Conservation (phyloP, 2,888 invertebrate species). For the Patella depressa region DNA sequence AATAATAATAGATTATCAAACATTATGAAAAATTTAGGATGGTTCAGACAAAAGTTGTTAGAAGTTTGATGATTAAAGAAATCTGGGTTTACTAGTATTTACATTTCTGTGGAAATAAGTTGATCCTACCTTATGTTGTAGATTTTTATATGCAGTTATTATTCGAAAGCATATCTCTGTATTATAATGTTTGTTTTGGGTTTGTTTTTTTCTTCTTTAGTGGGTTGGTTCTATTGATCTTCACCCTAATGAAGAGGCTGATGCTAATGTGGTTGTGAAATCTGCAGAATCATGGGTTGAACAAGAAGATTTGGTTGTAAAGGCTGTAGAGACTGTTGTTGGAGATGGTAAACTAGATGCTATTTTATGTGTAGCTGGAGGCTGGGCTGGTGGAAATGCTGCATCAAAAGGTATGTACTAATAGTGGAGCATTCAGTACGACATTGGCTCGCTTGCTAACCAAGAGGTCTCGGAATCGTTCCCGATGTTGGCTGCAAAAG, state of each 20-base stretch:
- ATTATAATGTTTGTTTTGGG: background rate
- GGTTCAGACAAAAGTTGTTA: too few species aligned
- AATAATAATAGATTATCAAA: too few species aligned
- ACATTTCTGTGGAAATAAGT: too few species aligned
- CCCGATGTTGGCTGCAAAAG: too few species aligned
- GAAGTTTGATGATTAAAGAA: too few species aligned
- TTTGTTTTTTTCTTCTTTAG: constrained; percentile 58
- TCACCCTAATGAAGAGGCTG: constrained; percentile 86
- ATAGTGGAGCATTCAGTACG: background rate
- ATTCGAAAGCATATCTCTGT: too few species aligned
- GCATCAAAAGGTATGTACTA: constrained; percentile 76
- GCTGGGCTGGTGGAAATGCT: constrained; percentile 97
- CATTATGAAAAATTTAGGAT: too few species aligned
- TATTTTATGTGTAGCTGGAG: constrained; percentile 97
- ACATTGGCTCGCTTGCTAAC: too few species aligned
- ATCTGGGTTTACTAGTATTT: too few species aligned
- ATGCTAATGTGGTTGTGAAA: constrained; percentile 89
- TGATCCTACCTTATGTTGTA: too few species aligned
- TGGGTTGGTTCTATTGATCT: constrained; percentile 94
- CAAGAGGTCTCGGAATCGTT: too few species aligned
- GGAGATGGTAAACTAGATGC: constrained; percentile 88
- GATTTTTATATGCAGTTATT: too few species aligned
- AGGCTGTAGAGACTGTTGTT: constrained; percentile 58
- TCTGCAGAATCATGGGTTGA: constrained; percentile 83
- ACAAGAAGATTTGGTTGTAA: constrained; percentile 81